Conservation (phyloP, 2,113 vertebrate genomes). For the Tonatia bakeri region DNA sequence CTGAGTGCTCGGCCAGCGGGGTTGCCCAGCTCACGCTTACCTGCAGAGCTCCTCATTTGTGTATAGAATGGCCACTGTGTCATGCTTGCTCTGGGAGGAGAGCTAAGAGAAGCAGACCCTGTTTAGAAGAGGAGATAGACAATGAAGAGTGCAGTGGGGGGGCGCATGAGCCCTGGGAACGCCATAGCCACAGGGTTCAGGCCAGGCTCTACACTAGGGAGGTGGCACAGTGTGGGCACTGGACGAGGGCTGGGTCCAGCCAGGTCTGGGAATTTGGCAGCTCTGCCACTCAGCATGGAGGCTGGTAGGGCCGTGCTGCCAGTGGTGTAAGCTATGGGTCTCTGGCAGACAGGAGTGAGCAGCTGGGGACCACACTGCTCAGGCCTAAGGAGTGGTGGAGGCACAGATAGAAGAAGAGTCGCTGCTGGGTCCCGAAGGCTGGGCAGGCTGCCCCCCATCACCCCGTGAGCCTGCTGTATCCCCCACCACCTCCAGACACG, state of each 20-base stretch:
- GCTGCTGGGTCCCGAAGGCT: not conserved
- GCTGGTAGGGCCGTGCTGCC: not conserved
- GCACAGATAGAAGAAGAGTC: not conserved
- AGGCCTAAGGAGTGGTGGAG: not conserved
- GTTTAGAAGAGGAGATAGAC: not conserved
- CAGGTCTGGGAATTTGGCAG: not conserved
- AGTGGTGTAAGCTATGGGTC: not conserved
- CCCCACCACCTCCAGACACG: not conserved
- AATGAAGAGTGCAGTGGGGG: no score
- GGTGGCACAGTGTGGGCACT: not conserved
- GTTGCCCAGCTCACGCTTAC: no score
- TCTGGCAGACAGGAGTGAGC: not conserved
- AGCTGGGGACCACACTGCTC: not conserved
- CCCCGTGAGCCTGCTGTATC: not conserved
- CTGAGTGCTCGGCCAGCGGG: not conserved
- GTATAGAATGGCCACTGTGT: not conserved
- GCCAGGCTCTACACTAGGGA: not conserved
- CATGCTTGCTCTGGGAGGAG: no score
- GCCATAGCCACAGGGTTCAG: not conserved
- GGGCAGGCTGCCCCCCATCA: not conserved
- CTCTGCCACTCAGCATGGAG: not conserved
- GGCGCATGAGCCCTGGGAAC: not conserved
- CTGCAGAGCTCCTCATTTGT: not conserved
- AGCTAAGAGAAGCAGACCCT: not conserved
- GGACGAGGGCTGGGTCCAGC: not conserved